Evolutionary conservation across 2,888 invertebrate species (phyloP).

Genomic region (Pinctada fucata): DNA sequence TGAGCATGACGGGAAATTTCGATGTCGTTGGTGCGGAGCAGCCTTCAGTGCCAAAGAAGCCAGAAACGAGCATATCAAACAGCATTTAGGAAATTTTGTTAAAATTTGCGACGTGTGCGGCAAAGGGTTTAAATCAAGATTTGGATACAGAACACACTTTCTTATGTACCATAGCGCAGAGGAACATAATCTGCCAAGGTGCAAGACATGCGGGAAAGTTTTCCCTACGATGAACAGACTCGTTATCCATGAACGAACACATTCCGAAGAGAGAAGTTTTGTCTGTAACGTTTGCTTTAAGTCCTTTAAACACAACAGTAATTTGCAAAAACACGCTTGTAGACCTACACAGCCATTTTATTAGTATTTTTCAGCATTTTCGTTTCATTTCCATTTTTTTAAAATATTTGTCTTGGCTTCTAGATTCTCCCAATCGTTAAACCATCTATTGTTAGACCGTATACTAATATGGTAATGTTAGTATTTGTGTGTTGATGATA

Average conservation of each 20-base stretch:
- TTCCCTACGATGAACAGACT: slow-evolving; percentile 21
- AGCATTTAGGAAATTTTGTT: slow-evolving; percentile 13
- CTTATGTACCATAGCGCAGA: slow-evolving; percentile 12
- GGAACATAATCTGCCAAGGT: slow-evolving; percentile 14
- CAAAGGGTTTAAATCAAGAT: slow-evolving; percentile 13
- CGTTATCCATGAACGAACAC: slow-evolving; percentile 24
- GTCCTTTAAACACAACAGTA: slow-evolving; percentile 34
- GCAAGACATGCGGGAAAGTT: slow-evolving; percentile 28
- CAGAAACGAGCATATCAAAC: background rate
- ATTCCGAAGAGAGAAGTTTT: slow-evolving; percentile 23
- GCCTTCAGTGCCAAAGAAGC: background rate
- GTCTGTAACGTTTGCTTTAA: slow-evolving; percentile 23
- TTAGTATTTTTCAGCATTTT: too few species aligned
- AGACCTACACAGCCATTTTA: background rate
- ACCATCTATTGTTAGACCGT: too few species aligned
- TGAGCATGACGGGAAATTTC: background rate
- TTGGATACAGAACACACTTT: slow-evolving; percentile 14
- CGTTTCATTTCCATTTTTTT: too few species aligned
- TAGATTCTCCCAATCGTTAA: too few species aligned
- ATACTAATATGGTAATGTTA: too few species aligned
- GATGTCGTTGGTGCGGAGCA: background rate
- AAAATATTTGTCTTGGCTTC: too few species aligned
- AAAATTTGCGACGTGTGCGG: slow-evolving; percentile 14
- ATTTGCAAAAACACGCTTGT: slow-evolving; percentile 19
- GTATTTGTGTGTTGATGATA: too few species aligned